Evolutionary conservation across 1,140 invertebrate genomes (phyloP), one percentile per base, ranked within the genome.

Genomic region (Magallana gigas): DNA sequence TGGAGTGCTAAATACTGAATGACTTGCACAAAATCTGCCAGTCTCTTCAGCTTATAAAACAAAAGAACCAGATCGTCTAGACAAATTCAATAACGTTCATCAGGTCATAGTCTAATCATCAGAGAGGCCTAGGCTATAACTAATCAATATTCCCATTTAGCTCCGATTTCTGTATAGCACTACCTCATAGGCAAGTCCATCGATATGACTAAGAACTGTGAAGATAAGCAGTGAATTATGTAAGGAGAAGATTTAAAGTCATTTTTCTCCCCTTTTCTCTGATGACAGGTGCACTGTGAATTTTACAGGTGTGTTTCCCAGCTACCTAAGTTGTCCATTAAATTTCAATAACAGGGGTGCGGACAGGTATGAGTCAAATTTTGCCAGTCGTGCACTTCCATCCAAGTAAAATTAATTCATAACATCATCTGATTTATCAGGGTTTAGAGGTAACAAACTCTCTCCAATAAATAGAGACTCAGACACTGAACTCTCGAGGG

Each of bases 21-120:
- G 68, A 76, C 68, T 76, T 76, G 68, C 68, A 76, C 23, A 76
- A 76, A 76, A 76, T 76, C 68, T 76, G 68, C 23, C 36, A 29
- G 2, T 48, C 8, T 36, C 23, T 12, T 76, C 18, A 29, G 68
- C 68, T 29, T 48, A 29, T 29, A 23, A 11, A 76, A 29, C 23
- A 76, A 76, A 76, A 12, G 36, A 12, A 76, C 36, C 60, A 48
- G 68, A 76, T 9, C 36, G 68, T 76, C 68, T 76, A 76, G 68
- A 76, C 68, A 18, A 76, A 76, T 48, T 76, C 68, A 62, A 62
- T 62, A 62, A 14, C 68, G 36, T 76, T 76, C 23, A 76, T 18
- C 68, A 76, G 68, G 68, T 76, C 68, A 76, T 8, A 76, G 68
- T 29, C 68, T 11, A 76, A 29, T 76, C 68, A 76, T 29, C 18